Conservation (phyloP, 2,113 vertebrate species). For the Lepus americanus region DNA sequence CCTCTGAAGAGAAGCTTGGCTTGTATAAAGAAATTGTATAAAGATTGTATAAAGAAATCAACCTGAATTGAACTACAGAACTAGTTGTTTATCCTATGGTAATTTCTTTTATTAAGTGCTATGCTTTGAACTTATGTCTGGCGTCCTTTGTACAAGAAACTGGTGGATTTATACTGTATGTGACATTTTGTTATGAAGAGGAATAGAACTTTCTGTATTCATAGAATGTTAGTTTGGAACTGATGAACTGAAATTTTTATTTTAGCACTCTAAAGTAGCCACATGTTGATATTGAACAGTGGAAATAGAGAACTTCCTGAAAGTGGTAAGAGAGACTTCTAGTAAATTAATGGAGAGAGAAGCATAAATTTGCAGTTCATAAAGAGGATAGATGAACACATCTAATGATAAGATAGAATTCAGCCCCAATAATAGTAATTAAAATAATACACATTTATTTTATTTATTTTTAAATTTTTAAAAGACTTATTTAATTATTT, state of each 20-base stretch:
- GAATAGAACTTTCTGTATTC: background rate
- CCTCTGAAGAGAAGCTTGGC: background rate
- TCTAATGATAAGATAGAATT: background rate
- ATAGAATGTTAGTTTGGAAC: background rate
- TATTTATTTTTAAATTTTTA: no score
- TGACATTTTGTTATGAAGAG: background rate
- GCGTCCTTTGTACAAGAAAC: background rate
- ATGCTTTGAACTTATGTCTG: background rate
- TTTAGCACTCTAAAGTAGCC: background rate
- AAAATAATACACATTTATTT: no score
- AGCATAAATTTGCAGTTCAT: background rate
- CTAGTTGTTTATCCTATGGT: background rate
- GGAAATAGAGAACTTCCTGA: background rate
- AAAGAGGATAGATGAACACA: background rate
- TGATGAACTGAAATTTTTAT: slow-evolving; percentile 43
- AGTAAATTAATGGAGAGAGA: slow-evolving; percentile 14
- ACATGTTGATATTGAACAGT: background rate
- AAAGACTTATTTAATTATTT: no score
- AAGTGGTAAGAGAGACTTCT: slow-evolving; percentile 12
- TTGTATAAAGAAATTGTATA: background rate
- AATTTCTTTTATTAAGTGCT: slow-evolving; percentile 11
- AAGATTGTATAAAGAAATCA: slow-evolving; percentile 12
- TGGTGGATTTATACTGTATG: background rate
- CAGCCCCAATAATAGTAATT: background rate
- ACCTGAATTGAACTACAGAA: background rate